Base-by-base conservation (phyloP, 1,140 invertebrate genomes). In the Chironomus tepperi region DNA sequence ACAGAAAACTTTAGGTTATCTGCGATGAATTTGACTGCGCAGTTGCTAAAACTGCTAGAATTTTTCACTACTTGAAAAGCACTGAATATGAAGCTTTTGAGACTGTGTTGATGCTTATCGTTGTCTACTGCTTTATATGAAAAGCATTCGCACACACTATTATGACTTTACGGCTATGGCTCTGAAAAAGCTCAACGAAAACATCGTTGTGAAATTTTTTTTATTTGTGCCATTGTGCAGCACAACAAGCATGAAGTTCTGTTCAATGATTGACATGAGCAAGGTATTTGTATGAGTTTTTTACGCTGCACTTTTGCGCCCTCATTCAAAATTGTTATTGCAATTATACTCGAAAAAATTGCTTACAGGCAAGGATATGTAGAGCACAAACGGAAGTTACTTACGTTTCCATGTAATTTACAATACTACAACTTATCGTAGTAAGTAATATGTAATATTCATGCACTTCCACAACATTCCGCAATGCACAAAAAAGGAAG, bases 221-320 rank as follows among this genome's bases (percentile, higher is more conserved):
- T 34, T 34, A 2, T 34, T 34, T 34, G 5, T 34, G 24, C 24
- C 24, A 34, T 34, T 34, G 24, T 34, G 5, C 24, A 34, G 24
- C 24, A 34, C 24, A 34, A 34, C 24, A 34, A 34, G 24, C 24
- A 34, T 34, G 5, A 34, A 34, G 24, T 57, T 57, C n/a, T n/a
- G n/a, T 57, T n/a, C 47, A n/a, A n/a, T 57, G 47, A 57, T 57
- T 57, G 47, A 57, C 47, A 57, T 57, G 47, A 34, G 47, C 12
- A 15, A 57, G 47, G 47, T 57, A n/a, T n/a, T 57, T 57, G 47
- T 57, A 57, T 57, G 47, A 57, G 47, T 57, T 57, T 57, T 47
- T 57, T 57, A 57, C 47, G 47, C n/a, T 57, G 47, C 47, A 57
- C 47, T 57, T 57, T 57, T 57, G 47, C 47, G 47, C 47, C 47